Conservation (phyloP, 2,113 vertebrate species). For the Polyodon spathula region DNA sequence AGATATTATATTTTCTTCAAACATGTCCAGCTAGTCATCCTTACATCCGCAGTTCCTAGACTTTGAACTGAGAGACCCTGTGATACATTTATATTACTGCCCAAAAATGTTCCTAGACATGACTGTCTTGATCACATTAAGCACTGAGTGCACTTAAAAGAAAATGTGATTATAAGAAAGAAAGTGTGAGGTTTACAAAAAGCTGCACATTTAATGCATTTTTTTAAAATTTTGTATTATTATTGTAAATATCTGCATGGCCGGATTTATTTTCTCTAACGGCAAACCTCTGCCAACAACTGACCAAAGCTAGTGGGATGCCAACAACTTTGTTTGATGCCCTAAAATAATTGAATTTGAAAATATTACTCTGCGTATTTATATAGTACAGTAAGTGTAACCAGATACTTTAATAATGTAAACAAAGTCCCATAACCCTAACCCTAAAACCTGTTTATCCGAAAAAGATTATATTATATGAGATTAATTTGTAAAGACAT, state of each 20-base stretch:
- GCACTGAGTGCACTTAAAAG: constrained; percentile 4
- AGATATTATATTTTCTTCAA: too few relatives aligned
- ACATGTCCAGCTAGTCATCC: too few relatives aligned
- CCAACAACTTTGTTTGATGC: constrained; percentile 21
- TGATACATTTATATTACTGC: constrained; percentile 1
- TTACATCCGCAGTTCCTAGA: too few relatives aligned
- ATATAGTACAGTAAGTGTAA: too few relatives aligned
- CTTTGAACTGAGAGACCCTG: not conserved
- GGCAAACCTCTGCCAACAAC: constrained; percentile 24
- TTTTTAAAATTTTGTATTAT: too few relatives aligned
- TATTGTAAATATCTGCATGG: constrained; percentile 33
- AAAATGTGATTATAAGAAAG: constrained; percentile 17
- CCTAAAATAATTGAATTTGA: constrained; percentile 32
- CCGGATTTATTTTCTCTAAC: constrained; percentile 21
- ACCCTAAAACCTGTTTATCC: too few relatives aligned
- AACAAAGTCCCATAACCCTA: constrained; percentile 1
- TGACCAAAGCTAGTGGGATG: constrained; percentile 22
- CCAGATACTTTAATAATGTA: constrained; percentile 19
- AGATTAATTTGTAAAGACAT: too few relatives aligned
- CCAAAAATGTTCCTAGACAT: constrained; percentile 2
- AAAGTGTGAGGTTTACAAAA: constrained; percentile 22
- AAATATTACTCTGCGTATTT: too few relatives aligned
- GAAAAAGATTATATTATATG: too few relatives aligned
- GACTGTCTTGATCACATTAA: not conserved
- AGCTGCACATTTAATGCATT: too few relatives aligned